Evolutionary conservation across 2,797 vertebrate genomes (phyloP).

Genomic region (Mormyrus hasselquistii): DNA sequence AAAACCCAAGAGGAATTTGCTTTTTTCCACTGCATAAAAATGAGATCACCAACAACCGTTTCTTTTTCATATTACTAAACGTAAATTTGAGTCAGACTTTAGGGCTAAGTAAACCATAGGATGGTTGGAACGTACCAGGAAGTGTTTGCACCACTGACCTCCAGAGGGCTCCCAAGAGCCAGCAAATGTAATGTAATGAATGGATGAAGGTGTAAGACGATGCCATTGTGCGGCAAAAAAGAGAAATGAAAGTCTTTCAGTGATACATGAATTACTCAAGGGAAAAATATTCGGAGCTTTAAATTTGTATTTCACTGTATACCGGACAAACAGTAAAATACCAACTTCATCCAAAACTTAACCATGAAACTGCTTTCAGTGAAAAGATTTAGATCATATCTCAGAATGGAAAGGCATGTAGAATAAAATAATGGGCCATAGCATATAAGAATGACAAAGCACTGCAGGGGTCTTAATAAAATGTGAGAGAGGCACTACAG

Average conservation of each 20-base stretch:
- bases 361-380: background rate
- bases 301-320: background rate
- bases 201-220: background rate
- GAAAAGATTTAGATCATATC: background rate
- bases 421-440: background rate
- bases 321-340: background rate
- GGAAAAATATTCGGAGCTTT: background rate
- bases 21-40: background rate
- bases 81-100: background rate
- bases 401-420: background rate
- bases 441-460: background rate
- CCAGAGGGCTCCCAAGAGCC: constrained; percentile 13
- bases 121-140: background rate
- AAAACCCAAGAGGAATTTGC: background rate
- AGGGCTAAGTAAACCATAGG: background rate
- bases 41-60: background rate
- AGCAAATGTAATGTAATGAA: background rate
- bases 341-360: background rate
- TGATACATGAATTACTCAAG: background rate
- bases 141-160: background rate
- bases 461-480: background rate
- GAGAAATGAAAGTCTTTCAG: background rate
- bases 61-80: background rate
- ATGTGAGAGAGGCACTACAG: background rate
- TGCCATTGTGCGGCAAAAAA: background rate